Percentiles rank a stretch among this genome's conserved stretches.
phyloP scores from a whole-genome alignment of 2,888 invertebrate species.

The Nysson spinosus region DNA sequence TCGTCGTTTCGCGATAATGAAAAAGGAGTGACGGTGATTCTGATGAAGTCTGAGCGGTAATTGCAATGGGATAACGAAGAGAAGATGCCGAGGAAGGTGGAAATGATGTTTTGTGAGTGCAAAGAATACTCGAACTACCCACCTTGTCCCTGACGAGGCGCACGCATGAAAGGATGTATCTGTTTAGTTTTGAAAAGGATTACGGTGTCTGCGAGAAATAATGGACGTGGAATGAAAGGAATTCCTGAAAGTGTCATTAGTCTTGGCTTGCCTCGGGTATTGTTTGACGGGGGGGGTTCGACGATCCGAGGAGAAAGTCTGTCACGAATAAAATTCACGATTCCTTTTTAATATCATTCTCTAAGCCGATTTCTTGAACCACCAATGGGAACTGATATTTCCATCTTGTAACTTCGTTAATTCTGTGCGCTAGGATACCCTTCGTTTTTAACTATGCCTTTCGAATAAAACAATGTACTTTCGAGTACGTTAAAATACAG shows the following conservation, averaged over 20 bases:
- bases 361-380: too few species aligned
- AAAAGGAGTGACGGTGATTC: slow-evolving; percentile 33
- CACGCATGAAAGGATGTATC: background rate
- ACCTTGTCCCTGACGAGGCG: background rate
- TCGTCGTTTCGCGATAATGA: slow-evolving; percentile 44
- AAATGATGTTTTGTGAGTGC: slow-evolving; percentile 24
- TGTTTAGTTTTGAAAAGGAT: background rate
- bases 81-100: slow-evolving; percentile 2
- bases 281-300: background rate
- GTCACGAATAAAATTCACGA: slow-evolving; percentile 7
- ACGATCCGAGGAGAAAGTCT: background rate
- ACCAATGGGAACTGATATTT: too few species aligned
- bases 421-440: too few species aligned
- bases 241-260: background rate
- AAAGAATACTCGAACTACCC: slow-evolving; percentile 7
- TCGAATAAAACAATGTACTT: too few species aligned
- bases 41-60: slow-evolving; percentile 19
- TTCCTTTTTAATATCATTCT: too few species aligned
- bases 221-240: background rate
- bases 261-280: background rate
- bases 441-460: too few species aligned
- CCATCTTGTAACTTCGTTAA: too few species aligned
- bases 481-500: too few species aligned
- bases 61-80: slow-evolving; percentile 28
- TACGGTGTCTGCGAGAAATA: background rate